Percentiles rank a stretch among this genome's conserved stretches.
Conservation (phyloP, 2,888 invertebrate species). For the Aphelenchoides bicaudatus region DNA sequence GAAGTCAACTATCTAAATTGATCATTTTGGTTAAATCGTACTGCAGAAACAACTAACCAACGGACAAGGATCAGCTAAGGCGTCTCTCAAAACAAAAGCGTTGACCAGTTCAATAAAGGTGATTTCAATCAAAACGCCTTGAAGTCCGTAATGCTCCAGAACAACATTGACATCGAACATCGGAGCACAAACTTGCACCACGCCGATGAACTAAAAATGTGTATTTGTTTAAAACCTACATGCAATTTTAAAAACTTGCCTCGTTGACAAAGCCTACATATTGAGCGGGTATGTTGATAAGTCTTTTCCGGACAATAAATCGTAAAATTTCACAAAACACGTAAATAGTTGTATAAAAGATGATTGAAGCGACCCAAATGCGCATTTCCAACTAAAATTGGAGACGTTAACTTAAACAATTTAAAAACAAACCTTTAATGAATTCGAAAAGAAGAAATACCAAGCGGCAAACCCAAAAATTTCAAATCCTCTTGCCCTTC, state of each 20-base stretch:
- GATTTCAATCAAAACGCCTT: slow-evolving; percentile 56
- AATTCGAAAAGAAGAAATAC: background rate
- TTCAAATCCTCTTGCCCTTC: too few species aligned
- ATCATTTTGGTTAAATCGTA: background rate
- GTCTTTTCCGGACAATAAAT: slow-evolving; percentile 34
- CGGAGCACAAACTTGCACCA: slow-evolving; percentile 58
- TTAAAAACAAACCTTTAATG: too few species aligned
- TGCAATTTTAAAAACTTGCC: slow-evolving; percentile 25
- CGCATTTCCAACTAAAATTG: too few species aligned
- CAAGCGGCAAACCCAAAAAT: too few species aligned
- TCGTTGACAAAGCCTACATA: slow-evolving; percentile 35
- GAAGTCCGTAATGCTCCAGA: slow-evolving; percentile 54
- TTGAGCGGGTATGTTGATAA: background rate
- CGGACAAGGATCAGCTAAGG: slow-evolving; percentile 57
- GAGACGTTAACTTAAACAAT: too few species aligned
- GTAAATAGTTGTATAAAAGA: slow-evolving; percentile 47
- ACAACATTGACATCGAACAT: slow-evolving; percentile 60
- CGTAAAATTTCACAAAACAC: slow-evolving; percentile 47
- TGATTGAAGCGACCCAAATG: slow-evolving; percentile 54
- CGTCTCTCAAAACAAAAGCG: slow-evolving; percentile 51
- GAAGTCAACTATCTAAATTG: slow-evolving; percentile 28
- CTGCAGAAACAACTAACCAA: slow-evolving; percentile 35
- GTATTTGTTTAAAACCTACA: slow-evolving; percentile 3
- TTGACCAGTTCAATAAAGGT: slow-evolving; percentile 56
- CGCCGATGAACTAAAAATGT: slow-evolving; percentile 56